These are phyloP conservation scores for Poeciliopsis occidentalis DNA, from an alignment of 2,113 vertebrate species.

Conservation along the genomic window DNA sequence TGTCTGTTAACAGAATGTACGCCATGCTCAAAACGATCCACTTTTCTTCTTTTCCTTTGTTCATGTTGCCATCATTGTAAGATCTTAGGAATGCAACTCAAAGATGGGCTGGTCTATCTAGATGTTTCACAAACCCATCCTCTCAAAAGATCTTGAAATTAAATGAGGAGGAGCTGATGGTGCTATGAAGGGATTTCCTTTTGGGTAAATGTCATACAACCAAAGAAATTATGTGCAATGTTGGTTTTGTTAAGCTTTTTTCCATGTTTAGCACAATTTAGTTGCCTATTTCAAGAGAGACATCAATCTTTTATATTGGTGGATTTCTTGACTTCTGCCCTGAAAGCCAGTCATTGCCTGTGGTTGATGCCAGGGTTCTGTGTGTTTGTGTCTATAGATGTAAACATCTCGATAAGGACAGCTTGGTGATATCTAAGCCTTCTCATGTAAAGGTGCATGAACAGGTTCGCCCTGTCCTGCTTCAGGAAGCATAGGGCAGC, in stretches of 20 bases:
- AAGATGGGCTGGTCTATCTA: too few relatives aligned
- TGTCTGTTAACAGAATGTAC: too few relatives aligned
- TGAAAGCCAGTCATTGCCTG: conserved; percentile 10
- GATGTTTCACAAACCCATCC: too few relatives aligned
- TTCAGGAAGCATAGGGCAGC: conserved; percentile 37
- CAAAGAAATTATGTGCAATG: neutral
- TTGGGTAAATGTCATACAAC: neutral
- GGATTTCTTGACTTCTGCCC: neutral
- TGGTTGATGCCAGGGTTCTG: conserved; percentile 19
- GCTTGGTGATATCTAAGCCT: neutral
- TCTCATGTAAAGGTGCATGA: neutral
- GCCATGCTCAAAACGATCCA: too few relatives aligned
- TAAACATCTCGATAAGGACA: conserved; percentile 1
- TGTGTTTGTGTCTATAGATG: conserved; percentile 2
- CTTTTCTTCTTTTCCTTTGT: too few relatives aligned
- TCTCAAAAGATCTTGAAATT: too few relatives aligned
- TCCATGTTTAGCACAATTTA: neutral
- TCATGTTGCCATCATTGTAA: too few relatives aligned
- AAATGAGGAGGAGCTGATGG: too few relatives aligned
- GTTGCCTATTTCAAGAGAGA: neutral
- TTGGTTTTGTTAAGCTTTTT: neutral
- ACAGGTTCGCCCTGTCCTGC: conserved; percentile 43
- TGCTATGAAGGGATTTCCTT: too few relatives aligned
- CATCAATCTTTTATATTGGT: neutral
- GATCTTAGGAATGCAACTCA: too few relatives aligned